Evolutionary conservation across 2,888 invertebrate species (phyloP).

Genomic region (Marasmarcha lunaedactyla): DNA sequence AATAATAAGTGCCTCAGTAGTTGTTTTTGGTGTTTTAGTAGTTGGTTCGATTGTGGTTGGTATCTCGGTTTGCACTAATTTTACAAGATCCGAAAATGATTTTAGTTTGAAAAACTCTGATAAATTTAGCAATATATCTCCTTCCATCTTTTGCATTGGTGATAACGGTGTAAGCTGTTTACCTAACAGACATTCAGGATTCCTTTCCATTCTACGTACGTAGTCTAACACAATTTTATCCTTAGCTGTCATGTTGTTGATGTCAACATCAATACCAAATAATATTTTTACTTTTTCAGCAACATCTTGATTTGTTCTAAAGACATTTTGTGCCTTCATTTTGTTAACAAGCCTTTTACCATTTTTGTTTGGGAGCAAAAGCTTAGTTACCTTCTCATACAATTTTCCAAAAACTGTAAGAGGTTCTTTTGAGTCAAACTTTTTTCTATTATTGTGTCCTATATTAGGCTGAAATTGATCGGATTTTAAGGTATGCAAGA

Average conservation of each 20-base stretch:
- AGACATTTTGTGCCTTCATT: constrained; percentile 25
- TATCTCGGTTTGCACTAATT: constrained; percentile 22
- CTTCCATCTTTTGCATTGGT: constrained; percentile 26
- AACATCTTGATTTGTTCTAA: constrained; percentile 20
- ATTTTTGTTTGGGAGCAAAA: constrained; percentile 35
- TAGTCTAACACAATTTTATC: constrained; percentile 50
- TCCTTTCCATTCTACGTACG: constrained; percentile 34
- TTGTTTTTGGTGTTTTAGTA: constrained; percentile 2
- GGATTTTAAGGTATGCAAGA: constrained; percentile 20
- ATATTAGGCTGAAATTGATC: constrained; percentile 4
- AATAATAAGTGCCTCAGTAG: not conserved
- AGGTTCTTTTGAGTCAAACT: constrained; percentile 14
- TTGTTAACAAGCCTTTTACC: constrained; percentile 25
- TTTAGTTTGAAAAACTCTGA: constrained; percentile 52
- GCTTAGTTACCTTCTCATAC: constrained; percentile 42
- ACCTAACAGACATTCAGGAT: constrained; percentile 33
- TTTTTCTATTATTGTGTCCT: not conserved
- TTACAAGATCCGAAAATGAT: constrained; percentile 42
- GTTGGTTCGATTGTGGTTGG: constrained; percentile 2
- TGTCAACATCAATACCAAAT: constrained; percentile 27
- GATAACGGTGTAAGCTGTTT: constrained; percentile 15
- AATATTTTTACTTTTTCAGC: constrained; percentile 26
- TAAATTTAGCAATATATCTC: constrained; percentile 41
- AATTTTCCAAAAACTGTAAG: constrained; percentile 38
- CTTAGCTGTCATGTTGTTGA: constrained; percentile 32